Evolutionary conservation across 2,888 invertebrate genomes (phyloP), one percentile per base, ranked within the genome.

Genomic region (Apotomis turbidana): DNA sequence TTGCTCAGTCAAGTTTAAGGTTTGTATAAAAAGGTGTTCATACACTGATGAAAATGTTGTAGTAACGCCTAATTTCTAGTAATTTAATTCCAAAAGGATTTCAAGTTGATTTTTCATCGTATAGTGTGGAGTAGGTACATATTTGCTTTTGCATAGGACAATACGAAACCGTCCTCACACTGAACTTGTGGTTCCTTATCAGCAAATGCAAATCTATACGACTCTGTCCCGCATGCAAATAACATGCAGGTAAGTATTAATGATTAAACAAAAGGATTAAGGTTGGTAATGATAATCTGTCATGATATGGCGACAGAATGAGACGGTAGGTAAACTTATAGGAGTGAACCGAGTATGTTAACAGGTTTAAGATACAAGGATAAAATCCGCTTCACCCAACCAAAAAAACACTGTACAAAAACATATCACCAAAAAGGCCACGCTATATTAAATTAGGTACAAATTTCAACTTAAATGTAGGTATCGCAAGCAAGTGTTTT

Each of bases 211-310:
- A 72, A 68, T 72, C 44, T 6, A 64, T 59, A 51, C 51, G 58
- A 72, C 68, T 54, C 68, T 44, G 63, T 4, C 68, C 68, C 72
- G 68, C 67, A 72, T 72, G 62, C 4, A 57, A 54, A 38, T 10
- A 27, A n/a, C 55, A 58, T 63, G 46, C 57, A 55, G 49, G 62
- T n/a, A n/a, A n/a, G n/a, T 46, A 57, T 58, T 49, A 51, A 51
- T 3, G 10, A 62, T 49, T 49, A 13, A 70, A 70, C 70, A 70
- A 70, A 27, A 62, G 38, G 15, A 51, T 70, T 63, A 60, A 3
- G 51, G 5, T n/a, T 44, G 13, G 41, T n/a, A 66, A 64, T 64
- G 54, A 41, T 54, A 41, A 44, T 54, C 9, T 4, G 1, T 12
- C 10, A 27, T 27, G 27, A 27, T 2, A 27, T 27, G 2, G n/a